Evolutionary conservation across 1,140 invertebrate genomes (phyloP).

Genomic region (Eumeta japonica): DNA sequence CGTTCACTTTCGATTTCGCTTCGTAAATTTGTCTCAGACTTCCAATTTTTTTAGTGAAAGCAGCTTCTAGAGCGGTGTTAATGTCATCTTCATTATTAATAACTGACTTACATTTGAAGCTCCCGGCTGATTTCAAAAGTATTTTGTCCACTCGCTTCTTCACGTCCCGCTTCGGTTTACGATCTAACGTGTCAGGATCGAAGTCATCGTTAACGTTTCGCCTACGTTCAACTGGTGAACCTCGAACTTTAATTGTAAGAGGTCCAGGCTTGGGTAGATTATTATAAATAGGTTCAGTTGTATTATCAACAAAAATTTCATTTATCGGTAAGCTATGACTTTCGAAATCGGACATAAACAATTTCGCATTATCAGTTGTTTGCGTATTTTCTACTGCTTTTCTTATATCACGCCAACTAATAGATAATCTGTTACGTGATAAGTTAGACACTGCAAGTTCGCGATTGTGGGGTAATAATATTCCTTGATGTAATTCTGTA

Average conservation of each 20-base stretch:
- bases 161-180: slow-evolving; percentile 61
- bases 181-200: slow-evolving; percentile 79
- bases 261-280: slow-evolving; percentile 63
- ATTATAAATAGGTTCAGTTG: slow-evolving; percentile 54
- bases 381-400: slow-evolving; percentile 16
- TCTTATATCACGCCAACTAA: slow-evolving; percentile 44
- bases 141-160: slow-evolving; percentile 58
- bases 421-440: slow-evolving; percentile 22
- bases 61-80: slow-evolving; percentile 27
- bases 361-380: neutral
- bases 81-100: slow-evolving; percentile 16
- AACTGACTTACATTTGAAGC: slow-evolving; percentile 58
- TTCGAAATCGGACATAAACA: slow-evolving; percentile 7
- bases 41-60: slow-evolving; percentile 57
- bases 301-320: slow-evolving; percentile 38
- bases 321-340: slow-evolving; percentile 11
- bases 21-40: slow-evolving; percentile 78
- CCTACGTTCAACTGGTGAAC: slow-evolving; percentile 56
- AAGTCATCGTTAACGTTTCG: slow-evolving; percentile 62
- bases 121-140: slow-evolving; percentile 59
- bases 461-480: too few species aligned
- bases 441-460: too few species aligned
- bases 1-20: slow-evolving; percentile 57
- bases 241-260: slow-evolving; percentile 71
- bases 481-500: slow-evolving; percentile 26